These are phyloP conservation scores for Stenopsyche tienmushanensis DNA, from an alignment of 1,140 invertebrate genomes.

Conservation along the genomic window DNA sequence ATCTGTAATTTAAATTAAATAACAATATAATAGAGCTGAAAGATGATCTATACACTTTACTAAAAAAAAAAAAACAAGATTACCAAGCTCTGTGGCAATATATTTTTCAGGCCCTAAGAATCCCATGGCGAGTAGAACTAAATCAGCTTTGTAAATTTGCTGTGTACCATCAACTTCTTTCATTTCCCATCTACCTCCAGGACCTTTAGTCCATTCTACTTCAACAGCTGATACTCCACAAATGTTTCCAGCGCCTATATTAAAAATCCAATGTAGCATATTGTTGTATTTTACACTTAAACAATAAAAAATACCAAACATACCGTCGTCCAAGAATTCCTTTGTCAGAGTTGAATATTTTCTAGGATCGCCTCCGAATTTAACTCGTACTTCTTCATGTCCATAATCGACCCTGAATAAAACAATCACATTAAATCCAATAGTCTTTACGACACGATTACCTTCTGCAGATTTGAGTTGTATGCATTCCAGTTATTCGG, in stretches of 20 bases:
- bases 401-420: slow-evolving; percentile 88
- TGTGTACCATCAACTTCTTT: slow-evolving; percentile 81
- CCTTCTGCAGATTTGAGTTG: too few relatives aligned
- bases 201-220: slow-evolving; percentile 93
- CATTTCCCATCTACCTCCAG: slow-evolving; percentile 93
- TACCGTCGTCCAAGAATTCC: slow-evolving; percentile 91
- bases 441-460: too few relatives aligned
- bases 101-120: slow-evolving; percentile 95
- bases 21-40: too few relatives aligned
- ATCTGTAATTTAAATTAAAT: slow-evolving; percentile 52
- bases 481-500: too few relatives aligned
- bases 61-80: slow-evolving; percentile 19
- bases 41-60: background rate
- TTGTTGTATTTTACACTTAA: background rate
- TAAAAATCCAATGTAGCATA: background rate
- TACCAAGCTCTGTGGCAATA: slow-evolving; percentile 78
- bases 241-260: slow-evolving; percentile 69
- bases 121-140: slow-evolving; percentile 97
- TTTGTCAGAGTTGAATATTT: slow-evolving; percentile 92
- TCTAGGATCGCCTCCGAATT: slow-evolving; percentile 91
- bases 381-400: slow-evolving; percentile 93
- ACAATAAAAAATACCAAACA: background rate
- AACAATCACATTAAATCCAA: background rate
- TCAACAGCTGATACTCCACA: slow-evolving; percentile 85
- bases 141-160: slow-evolving; percentile 82